These are phyloP conservation scores for Eriocheir sinensis DNA, from an alignment of 1,140 invertebrate genomes.

Conservation along the genomic window DNA sequence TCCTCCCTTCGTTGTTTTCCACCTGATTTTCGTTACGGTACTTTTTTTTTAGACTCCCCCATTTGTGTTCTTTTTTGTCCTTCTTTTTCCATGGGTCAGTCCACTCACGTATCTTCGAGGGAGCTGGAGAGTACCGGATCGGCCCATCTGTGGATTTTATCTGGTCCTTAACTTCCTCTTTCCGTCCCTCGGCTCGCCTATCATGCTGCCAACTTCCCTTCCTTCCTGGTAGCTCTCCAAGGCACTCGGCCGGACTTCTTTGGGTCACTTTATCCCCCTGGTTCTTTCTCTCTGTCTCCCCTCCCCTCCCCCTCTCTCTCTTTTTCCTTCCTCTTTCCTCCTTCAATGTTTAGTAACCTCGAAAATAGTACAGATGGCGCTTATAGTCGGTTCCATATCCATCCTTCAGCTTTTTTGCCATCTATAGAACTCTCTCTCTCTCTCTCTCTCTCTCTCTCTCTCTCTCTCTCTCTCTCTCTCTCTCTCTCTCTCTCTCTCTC, in stretches of 20 bases:
- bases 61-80: neutral
- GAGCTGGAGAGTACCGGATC: neutral
- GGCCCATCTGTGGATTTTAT: conserved; percentile 13
- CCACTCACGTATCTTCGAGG: neutral
- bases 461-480: conserved; percentile 22
- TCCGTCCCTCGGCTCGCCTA: neutral
- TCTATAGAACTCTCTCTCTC: conserved; percentile 14
- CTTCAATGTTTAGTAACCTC: too few species aligned
- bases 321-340: neutral
- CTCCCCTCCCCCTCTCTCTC: neutral
- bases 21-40: too few species aligned
- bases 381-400: too few species aligned
- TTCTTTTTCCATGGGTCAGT: neutral
- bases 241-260: neutral
- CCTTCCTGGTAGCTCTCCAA: conserved; percentile 1
- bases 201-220: neutral
- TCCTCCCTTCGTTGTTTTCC: too few species aligned
- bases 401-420: too few species aligned
- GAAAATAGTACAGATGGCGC: too few species aligned
- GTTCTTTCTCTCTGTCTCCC: neutral
- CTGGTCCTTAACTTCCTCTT: conserved; percentile 14
- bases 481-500: conserved; percentile 22
- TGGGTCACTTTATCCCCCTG: neutral
- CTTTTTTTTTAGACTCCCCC: neutral
- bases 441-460: conserved; percentile 21